These are phyloP conservation scores for Catharus bicknelli DNA, from an alignment of 2,113 vertebrate species.

Conservation along the genomic window DNA sequence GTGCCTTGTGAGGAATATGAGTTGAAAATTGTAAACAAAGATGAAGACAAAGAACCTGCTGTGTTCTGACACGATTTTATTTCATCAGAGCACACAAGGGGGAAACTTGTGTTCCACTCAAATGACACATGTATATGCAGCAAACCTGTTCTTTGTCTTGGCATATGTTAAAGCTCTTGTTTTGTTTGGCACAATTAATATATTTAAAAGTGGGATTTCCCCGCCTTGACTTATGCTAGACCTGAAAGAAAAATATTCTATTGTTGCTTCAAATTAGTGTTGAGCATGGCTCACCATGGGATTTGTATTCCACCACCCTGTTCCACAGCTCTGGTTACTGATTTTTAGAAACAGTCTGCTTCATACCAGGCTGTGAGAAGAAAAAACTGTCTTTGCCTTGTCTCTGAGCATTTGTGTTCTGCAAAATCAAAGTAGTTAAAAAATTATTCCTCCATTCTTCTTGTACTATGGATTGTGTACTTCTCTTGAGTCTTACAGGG, in stretches of 20 bases:
- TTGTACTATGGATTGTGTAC: not conserved
- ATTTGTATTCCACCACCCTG: not conserved
- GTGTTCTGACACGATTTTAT: not conserved
- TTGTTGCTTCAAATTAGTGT: not conserved
- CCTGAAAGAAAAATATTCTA: not conserved
- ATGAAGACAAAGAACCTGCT: not conserved
- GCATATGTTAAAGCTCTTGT: not conserved
- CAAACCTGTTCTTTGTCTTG: not conserved
- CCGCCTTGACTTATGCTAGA: not conserved
- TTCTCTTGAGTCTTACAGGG: not conserved
- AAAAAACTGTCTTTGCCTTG: not conserved
- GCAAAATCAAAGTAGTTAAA: not conserved
- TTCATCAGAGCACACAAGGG: not conserved
- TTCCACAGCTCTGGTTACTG: not conserved
- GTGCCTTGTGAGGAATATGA: not conserved
- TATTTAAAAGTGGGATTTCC: not conserved
- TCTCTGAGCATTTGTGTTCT: not conserved
- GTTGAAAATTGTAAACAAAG: not conserved
- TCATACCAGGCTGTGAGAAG: not conserved
- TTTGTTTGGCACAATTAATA: not conserved
- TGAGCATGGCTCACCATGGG: not conserved
- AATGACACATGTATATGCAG: not conserved
- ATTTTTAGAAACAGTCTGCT: not conserved
- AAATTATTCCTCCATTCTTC: not conserved
- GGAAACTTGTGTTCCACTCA: not conserved